Conservation (phyloP, 2,888 invertebrate genomes). For the Junonia oenone region DNA sequence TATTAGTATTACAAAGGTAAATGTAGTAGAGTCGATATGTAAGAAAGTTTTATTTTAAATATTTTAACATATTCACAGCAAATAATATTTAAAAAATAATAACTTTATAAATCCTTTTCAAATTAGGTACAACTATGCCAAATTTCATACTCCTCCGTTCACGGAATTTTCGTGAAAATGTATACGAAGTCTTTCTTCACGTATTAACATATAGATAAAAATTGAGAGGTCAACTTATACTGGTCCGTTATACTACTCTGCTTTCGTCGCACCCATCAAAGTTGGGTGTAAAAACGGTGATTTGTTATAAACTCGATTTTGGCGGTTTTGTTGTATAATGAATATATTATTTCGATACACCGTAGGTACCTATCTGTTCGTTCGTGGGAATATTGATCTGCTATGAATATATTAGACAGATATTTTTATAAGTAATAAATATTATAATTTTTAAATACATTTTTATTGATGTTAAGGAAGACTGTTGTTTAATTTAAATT, state of each 20-base stretch:
- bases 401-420: conserved; percentile 1
- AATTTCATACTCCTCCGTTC: too few species aligned
- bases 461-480: background rate
- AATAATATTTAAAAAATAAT: too few species aligned
- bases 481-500: background rate
- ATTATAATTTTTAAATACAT: conserved; percentile 6
- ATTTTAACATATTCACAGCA: too few species aligned
- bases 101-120: too few species aligned
- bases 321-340: conserved; percentile 56
- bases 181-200: too few species aligned
- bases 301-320: conserved; percentile 35
- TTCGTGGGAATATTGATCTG: conserved; percentile 60
- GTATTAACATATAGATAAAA: too few species aligned
- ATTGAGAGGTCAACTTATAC: conserved; percentile 20
- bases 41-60: too few species aligned
- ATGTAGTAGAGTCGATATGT: too few species aligned
- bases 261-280: conserved; percentile 42
- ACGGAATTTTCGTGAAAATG: too few species aligned
- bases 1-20: too few species aligned
- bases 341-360: conserved; percentile 64
- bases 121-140: too few species aligned
- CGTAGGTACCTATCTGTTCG: conserved; percentile 58
- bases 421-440: background rate
- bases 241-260: conserved; percentile 20
- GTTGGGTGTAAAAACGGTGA: conserved; percentile 24